Evolutionary conservation across 2,797 vertebrate genomes (phyloP).

Genomic region (Eupleurogrammus muticus): DNA sequence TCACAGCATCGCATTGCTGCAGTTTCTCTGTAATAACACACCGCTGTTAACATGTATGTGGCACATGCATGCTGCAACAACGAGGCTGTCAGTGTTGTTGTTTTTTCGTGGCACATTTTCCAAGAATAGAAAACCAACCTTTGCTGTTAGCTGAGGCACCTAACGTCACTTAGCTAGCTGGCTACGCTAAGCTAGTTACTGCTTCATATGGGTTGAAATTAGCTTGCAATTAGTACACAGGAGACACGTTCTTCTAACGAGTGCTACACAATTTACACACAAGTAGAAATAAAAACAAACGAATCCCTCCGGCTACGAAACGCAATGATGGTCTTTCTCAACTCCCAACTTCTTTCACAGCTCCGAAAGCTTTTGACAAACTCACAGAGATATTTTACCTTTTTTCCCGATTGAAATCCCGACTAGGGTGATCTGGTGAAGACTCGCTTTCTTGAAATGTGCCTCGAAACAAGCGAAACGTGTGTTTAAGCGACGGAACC

Average conservation of each 20-base stretch:
- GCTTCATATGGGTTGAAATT: slow-evolving; percentile 39
- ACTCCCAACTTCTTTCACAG: slow-evolving; percentile 87
- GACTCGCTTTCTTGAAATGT: slow-evolving; percentile 65
- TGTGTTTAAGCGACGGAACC: slow-evolving; percentile 56
- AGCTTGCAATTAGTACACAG: slow-evolving; percentile 26
- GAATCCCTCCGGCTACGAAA: slow-evolving; percentile 51
- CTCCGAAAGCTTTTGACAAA: slow-evolving; percentile 75
- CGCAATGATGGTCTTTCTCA: slow-evolving; percentile 76
- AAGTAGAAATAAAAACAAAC: slow-evolving; percentile 16
- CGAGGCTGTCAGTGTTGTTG: slow-evolving; percentile 19
- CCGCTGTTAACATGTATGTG: neutral
- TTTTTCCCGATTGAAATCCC: slow-evolving; percentile 86
- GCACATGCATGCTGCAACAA: neutral
- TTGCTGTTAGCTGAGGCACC: slow-evolving; percentile 21
- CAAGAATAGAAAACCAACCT: slow-evolving; percentile 1
- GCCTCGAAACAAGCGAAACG: slow-evolving; percentile 56
- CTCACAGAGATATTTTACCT: slow-evolving; percentile 85
- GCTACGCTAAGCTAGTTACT: slow-evolving; percentile 65
- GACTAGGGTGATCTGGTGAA: slow-evolving; percentile 88
- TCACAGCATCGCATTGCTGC: slow-evolving; percentile 50
- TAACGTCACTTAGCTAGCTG: slow-evolving; percentile 38
- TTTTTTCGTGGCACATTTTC: neutral
- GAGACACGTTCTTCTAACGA: slow-evolving; percentile 1
- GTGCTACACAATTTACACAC: slow-evolving; percentile 3
- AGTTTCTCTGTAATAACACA: slow-evolving; percentile 31